phyloP scores from a whole-genome alignment of 1,140 invertebrate species.

The Elysia chlorotica region DNA sequence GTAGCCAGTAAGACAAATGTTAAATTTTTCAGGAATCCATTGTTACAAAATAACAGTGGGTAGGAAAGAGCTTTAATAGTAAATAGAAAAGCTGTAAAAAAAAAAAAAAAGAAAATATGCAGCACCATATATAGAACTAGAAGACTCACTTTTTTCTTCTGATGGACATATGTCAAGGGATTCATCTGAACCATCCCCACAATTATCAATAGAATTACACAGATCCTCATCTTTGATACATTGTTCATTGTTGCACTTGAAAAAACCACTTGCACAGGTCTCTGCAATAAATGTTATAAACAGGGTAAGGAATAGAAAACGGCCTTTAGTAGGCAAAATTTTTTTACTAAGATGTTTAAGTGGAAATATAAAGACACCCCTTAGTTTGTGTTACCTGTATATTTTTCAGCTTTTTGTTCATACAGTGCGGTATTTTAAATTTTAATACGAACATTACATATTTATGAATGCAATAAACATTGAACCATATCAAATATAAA shows the following conservation, averaged over 20 bases:
- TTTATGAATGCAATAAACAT: too few species aligned
- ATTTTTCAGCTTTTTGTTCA: too few species aligned
- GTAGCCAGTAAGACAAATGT: not conserved
- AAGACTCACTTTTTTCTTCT: not conserved
- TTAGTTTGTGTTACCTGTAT: too few species aligned
- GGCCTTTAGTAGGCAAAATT: too few species aligned
- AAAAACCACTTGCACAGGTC: not conserved
- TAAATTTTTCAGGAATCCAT: not conserved
- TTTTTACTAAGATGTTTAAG: too few species aligned
- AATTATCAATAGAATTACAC: slow-evolving; percentile 11
- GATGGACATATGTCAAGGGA: not conserved
- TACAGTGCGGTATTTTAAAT: too few species aligned
- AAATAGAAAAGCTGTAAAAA: not conserved
- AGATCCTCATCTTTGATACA: not conserved
- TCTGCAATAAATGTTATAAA: too few species aligned
- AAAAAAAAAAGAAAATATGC: not conserved
- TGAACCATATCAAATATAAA: too few species aligned
- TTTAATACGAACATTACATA: too few species aligned
- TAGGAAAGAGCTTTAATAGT: not conserved
- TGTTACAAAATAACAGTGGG: not conserved
- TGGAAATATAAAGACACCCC: too few species aligned
- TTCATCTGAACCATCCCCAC: slow-evolving; percentile 10
- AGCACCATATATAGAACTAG: too few species aligned
- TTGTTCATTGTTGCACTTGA: not conserved
- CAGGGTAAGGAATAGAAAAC: too few species aligned